phyloP scores from a whole-genome alignment of 2,113 vertebrate genomes.

The Myxocyprinus asiaticus region DNA sequence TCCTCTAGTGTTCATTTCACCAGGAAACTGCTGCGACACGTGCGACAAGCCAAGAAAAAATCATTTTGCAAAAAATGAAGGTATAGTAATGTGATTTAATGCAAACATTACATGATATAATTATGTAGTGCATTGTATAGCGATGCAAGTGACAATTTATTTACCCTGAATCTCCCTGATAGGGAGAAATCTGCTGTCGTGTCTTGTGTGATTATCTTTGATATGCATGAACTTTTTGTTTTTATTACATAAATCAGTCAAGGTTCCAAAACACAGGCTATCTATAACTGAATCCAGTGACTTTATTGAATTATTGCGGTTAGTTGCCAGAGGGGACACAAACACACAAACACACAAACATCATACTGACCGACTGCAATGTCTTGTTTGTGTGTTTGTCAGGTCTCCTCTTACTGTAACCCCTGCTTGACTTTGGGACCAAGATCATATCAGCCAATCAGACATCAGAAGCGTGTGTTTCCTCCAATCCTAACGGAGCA shows the following conservation, averaged over 20 bases:
- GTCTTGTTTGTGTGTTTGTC: slow-evolving; percentile 36
- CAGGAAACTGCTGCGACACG: too few species aligned
- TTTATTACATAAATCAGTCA: slow-evolving; percentile 27
- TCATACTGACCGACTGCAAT: not conserved
- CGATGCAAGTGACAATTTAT: too few species aligned
- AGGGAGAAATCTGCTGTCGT: too few species aligned
- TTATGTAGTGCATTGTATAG: too few species aligned
- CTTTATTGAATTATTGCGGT: slow-evolving; percentile 27
- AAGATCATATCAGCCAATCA: slow-evolving; percentile 36
- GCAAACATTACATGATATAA: too few species aligned
- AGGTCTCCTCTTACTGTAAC: slow-evolving; percentile 38
- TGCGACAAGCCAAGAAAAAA: too few species aligned
- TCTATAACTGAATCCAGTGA: slow-evolving; percentile 6
- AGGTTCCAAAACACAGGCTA: not conserved
- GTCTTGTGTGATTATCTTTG: not conserved
- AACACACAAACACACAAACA: not conserved
- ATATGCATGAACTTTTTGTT: slow-evolving; percentile 3
- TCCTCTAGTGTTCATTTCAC: too few species aligned
- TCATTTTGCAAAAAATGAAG: too few species aligned
- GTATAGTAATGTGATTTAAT: too few species aligned
- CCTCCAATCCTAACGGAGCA: not conserved
- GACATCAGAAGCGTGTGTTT: slow-evolving; percentile 6
- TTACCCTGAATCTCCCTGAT: too few species aligned
- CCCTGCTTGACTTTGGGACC: slow-evolving; percentile 40
- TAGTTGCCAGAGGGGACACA: not conserved